These are phyloP conservation scores for Brachionus plicatilis DNA, from an alignment of 1,140 invertebrate genomes.

Conservation along the genomic window DNA sequence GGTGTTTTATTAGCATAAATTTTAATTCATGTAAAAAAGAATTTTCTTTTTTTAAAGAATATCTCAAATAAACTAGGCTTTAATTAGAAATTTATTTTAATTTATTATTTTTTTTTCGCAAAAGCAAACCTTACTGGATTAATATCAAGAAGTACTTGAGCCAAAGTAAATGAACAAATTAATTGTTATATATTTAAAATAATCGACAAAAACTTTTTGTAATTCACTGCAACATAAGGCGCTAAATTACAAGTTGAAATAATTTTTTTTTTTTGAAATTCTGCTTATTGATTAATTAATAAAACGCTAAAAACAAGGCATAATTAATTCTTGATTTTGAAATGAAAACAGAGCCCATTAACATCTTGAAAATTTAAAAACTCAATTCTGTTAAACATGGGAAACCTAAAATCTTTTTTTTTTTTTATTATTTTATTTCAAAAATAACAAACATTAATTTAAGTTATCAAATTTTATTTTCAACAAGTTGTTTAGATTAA, in stretches of 20 bases:
- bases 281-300: neutral
- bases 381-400: neutral
- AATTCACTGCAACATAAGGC: neutral
- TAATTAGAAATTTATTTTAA: neutral
- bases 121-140: neutral
- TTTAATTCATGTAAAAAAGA: neutral
- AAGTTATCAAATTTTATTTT: neutral
- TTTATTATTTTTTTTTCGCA: neutral
- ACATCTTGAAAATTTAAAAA: neutral
- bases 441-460: neutral
- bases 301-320: neutral
- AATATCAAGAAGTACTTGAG: neutral
- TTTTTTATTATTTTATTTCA: neutral
- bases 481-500: neutral
- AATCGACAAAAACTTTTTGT: neutral
- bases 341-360: neutral
- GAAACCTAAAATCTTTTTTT: neutral
- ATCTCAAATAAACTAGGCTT: neutral
- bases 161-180: neutral
- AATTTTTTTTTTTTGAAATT: neutral
- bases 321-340: neutral
- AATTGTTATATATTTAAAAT: neutral
- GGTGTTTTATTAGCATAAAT: neutral
- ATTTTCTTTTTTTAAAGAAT: neutral
- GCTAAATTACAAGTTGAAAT: neutral